Evolutionary conservation across 2,113 vertebrate genomes (phyloP), one percentile per base, ranked within the genome.

Genomic region (Crotalus tigris): DNA sequence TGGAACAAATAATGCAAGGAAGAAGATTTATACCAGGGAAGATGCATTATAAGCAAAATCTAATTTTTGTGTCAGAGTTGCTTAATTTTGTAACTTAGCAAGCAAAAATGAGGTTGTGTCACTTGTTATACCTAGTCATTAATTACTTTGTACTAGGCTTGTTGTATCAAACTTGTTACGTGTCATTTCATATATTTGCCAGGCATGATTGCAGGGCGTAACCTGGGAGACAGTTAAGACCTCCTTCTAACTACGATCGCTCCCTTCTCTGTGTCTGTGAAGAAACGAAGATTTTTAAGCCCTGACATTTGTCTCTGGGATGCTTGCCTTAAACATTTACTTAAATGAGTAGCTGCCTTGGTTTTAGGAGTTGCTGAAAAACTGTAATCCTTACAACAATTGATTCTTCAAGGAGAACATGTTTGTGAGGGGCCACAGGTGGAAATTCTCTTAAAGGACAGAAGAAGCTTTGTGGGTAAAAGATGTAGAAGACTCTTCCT

Each of bases 51-150:
- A 95, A 89, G 92, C 93, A 95, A 92, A 96, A 95, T 87, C 93
- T 94, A 96, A 94, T 96, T 97, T 97, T 95, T 13, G 4, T 94
- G 85, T 96, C 94, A 57, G 1, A 0, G 54, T 96, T 97, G 39
- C 94, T 96, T 95, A 96, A 95, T 96, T 95, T 95, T 94, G 87
- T 96, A 95, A 95, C 96, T 96, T 95, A 90, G 23, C 93, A 29
- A 92, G 94, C 88, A 88, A 64, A 90, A 87, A 94, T 39, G 29
- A 64, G 3, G 7, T 87, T 93, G 0, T 91, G 94, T 96, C 75
- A 1, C 23, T 89, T 9, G 3, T 33, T 94, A 19, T 91, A 92
- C 10, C 88, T 92, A 91, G 19, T 55, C 64, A 58, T 92, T 93
- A 88, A 64, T 90, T 49, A 61, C 85, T 95, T 94, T 94, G 49